Evolutionary conservation across 1,140 invertebrate genomes (phyloP).

Genomic region (Chrysopa pallens): DNA sequence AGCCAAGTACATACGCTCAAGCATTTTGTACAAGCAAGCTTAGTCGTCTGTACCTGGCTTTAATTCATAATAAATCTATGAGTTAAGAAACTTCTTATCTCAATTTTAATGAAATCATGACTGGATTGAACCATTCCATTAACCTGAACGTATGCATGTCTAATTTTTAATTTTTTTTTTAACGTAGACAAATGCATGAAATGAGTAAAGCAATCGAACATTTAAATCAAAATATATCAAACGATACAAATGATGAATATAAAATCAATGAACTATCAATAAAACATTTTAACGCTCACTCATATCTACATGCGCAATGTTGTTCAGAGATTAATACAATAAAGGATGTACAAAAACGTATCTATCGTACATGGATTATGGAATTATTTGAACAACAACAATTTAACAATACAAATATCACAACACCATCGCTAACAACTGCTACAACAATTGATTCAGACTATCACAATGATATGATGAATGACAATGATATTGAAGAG

Average conservation of each 20-base stretch:
- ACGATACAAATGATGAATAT: conserved; percentile 44
- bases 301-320: conserved; percentile 50
- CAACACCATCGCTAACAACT: conserved; percentile 2
- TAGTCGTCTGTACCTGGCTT: too few relatives aligned
- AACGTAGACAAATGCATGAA: conserved; percentile 47
- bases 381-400: conserved; percentile 50
- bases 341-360: conserved; percentile 55
- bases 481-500: conserved; percentile 46
- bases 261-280: conserved; percentile 58
- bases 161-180: conserved; percentile 1
- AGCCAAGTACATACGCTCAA: too few relatives aligned
- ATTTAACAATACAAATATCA: conserved; percentile 21
- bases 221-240: conserved; percentile 21
- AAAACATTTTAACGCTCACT: conserved; percentile 59
- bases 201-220: conserved; percentile 56
- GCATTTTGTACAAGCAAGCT: too few relatives aligned
- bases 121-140: conserved; percentile 20
- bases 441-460: conserved; percentile 3
- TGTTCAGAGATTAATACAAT: conserved; percentile 52
- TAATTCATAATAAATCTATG: too few relatives aligned
- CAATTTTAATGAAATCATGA: too few relatives aligned
- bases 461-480: neutral
- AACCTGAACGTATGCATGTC: conserved; percentile 16
- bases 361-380: conserved; percentile 71
- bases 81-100: too few relatives aligned